Percentiles rank a stretch among this genome's conserved stretches.
phyloP scores from a whole-genome alignment of 92 coral and sea anemone species.

The Pocillopora meandrina region DNA sequence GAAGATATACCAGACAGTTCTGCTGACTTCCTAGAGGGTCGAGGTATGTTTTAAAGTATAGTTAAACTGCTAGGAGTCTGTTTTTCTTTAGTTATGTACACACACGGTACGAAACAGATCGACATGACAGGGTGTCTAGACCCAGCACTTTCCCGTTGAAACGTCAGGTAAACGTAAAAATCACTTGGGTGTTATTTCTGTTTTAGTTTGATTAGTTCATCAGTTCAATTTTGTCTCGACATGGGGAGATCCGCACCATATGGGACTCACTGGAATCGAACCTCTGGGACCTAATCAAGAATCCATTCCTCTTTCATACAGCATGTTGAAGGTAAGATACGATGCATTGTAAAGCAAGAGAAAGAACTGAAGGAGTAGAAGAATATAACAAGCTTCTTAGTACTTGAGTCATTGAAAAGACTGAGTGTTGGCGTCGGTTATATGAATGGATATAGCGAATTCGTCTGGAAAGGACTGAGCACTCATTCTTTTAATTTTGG shows the following conservation, averaged over 20 bases:
- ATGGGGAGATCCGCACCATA: conserved; percentile 93
- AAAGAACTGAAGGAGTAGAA: too few relatives aligned
- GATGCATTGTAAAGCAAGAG: background rate
- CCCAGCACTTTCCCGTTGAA: too few relatives aligned
- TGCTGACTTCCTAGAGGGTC: conserved; percentile 17
- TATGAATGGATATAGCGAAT: too few relatives aligned
- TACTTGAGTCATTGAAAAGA: too few relatives aligned
- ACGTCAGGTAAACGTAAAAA: background rate
- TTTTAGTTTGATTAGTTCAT: conserved; percentile 55
- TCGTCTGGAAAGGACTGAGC: too few relatives aligned
- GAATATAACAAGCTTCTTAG: too few relatives aligned
- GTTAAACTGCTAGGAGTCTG: too few relatives aligned
- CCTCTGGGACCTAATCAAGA: conserved; percentile 67
- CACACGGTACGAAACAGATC: too few relatives aligned
- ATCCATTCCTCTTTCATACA: conserved; percentile 64
- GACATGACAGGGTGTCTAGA: too few relatives aligned
- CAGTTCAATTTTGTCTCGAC: conserved; percentile 86
- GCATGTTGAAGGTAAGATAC: conserved; percentile 77
- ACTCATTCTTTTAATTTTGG: too few relatives aligned
- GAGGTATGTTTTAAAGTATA: background rate
- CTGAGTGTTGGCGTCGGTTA: too few relatives aligned
- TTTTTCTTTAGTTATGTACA: too few relatives aligned
- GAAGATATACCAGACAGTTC: conserved; percentile 12
- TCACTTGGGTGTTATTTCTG: background rate
- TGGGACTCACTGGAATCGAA: conserved; percentile 92